Base-by-base conservation (phyloP, 1,140 invertebrate genomes). In the Hylaeus volcanicus region DNA sequence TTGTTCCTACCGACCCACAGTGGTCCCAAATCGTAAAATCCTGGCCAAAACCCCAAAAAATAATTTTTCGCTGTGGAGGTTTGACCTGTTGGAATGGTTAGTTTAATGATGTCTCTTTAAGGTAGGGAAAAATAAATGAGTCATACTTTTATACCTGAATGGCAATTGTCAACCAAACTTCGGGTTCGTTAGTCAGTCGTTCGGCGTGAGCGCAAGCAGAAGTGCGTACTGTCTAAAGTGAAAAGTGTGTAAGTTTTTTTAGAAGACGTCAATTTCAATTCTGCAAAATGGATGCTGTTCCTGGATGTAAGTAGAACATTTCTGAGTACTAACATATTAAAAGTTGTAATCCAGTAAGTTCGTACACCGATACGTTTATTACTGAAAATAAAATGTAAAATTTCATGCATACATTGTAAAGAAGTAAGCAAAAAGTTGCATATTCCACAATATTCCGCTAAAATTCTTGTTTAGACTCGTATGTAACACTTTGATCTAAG, bases 11-110 rank as follows among this genome's bases (percentile, higher is more conserved):
- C 26, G 26, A 26, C 26, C 26, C 26, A 15, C 14, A 58, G n/a
- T 12, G 12, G 12, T n/a, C 56, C 12, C 15, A 58, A 58, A 58
- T 74, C 58, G 51, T 14, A 58, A 51, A 74, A 51, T 74, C 51
- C 14, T 64, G 45, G 2, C 45, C 45, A 48, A 48, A 48, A 48
- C 45, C 45, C 1, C 45, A 48, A 48, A 48, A 48, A 48, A 48
- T 48, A 48, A 48, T 48, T 48, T 48, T 48, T 48, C 4, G 45
- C 45, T 48, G 2, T 48, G 45, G 45, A 48, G 2, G 45, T 48
- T 48, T 48, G 45, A 48, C 2, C 45, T 48, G 4, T 48, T 48
- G 8, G 45, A 48, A 48, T 48, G 5, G 45, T 48, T 8, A 48
- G 45, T 48, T 48, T 48, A 48, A 48, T 48, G 45, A 3, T 5